Conservation (phyloP, 2,797 vertebrate species). For the Oreochromis mossambicus region DNA sequence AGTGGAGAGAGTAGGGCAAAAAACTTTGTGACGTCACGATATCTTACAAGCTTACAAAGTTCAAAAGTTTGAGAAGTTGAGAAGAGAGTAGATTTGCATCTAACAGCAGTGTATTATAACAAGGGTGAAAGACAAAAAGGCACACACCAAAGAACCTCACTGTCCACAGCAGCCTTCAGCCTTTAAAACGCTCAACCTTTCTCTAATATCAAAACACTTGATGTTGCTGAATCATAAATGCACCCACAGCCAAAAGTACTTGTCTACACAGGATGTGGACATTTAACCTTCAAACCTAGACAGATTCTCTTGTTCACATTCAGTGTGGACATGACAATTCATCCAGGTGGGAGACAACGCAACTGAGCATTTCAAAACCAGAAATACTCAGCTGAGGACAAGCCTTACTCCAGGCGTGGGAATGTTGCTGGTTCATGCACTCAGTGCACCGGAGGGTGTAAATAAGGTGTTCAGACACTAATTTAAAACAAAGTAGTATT, state of each 20-base stretch:
- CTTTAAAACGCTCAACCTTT: conserved; percentile 24
- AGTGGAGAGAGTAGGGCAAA: conserved; percentile 84
- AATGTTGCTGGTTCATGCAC: conserved; percentile 8
- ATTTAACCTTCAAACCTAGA: conserved; percentile 15
- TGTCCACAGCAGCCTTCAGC: conserved; percentile 69
- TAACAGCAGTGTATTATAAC: conserved; percentile 82
- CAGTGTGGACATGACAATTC: conserved; percentile 12
- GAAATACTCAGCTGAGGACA: conserved; percentile 20
- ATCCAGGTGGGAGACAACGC: neutral
- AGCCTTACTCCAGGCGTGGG: neutral
- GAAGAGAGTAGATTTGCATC: conserved; percentile 78
- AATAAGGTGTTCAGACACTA: neutral
- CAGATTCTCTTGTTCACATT: conserved; percentile 23
- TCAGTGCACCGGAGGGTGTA: neutral
- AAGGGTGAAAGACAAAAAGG: conserved; percentile 91
- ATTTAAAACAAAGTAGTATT: neutral
- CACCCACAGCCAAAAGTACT: conserved; percentile 8
- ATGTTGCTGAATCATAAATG: conserved; percentile 20
- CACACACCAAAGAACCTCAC: conserved; percentile 86
- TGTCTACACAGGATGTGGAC: conserved; percentile 27
- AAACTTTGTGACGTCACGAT: conserved; percentile 91
- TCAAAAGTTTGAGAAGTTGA: conserved; percentile 67
- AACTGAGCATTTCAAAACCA: conserved; percentile 3
- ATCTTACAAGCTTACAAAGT: conserved; percentile 94
- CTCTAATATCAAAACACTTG: conserved; percentile 13